Base-by-base conservation (phyloP, 2,888 invertebrate genomes). In the Philopedon plagiatum region DNA sequence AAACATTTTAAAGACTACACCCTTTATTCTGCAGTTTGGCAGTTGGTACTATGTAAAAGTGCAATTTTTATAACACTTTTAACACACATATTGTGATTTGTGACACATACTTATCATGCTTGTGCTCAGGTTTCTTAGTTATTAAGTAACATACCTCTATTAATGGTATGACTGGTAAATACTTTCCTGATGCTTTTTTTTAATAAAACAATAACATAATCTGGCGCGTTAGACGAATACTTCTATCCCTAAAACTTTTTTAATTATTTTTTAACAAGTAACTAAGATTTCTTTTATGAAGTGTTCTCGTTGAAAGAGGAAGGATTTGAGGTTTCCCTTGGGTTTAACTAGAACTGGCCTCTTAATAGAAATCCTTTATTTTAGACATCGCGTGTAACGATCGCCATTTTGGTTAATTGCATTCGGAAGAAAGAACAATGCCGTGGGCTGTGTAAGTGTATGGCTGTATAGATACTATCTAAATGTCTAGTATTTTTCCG, bases 351-450 rank as follows among this genome's bases (percentile, higher is more conserved):
- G 71, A 77, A 76, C 74, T 71, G 74, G 72, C 74, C 76, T 67
- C 58, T 78, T 81, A 81, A 82, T 82, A 81, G 82, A 81, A 82
- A 80, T 80, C 76, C 78, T 80, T 80, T 79, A 81, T 81, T 81
- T 79, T 77, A 78, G 79, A 81, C 37, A 79, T 81, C 81, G 81
- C 80, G 81, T 81, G 81, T 81, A 81, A 82, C 79, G 80, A 78
- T 80, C 77, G 78, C 80, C 80, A 80, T 82, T 82, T 80, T 78
- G 75, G 78, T 80, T 82, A 82, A 82, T 82, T 81, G 81, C 79
- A 75, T 79, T 80, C 78, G 78, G 61, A 61, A 61, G 61, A 61
- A 61, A 78, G 80, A 80, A 80, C 78, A 77, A 76, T 68, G 75
- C 76, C 73, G 73, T 44, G 76, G 75, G 76, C 75, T 76, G 57